Conservation (phyloP, 2,797 vertebrate species). For the Myotis myotis region DNA sequence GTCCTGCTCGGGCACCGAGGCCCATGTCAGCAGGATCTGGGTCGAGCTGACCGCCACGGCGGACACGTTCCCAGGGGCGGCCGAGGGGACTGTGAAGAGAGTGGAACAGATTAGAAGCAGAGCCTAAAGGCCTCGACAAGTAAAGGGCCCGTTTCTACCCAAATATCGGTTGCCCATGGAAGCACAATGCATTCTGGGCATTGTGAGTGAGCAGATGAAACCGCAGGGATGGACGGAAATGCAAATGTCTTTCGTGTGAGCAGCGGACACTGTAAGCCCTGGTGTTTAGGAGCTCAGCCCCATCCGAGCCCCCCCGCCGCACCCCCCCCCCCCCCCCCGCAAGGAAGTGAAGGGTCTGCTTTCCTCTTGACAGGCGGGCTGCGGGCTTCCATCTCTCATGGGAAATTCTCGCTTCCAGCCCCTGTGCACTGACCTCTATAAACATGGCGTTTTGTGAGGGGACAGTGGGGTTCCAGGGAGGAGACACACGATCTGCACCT, state of each 20-base stretch:
- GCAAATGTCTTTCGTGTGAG: slow-evolving; percentile 56
- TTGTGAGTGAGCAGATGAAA: slow-evolving; percentile 14
- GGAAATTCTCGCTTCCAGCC: background rate
- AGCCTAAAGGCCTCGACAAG: background rate
- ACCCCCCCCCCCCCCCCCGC: background rate
- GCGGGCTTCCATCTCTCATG: slow-evolving; percentile 48
- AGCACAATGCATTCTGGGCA: background rate
- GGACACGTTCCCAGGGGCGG: slow-evolving; percentile 91
- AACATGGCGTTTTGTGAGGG: background rate
- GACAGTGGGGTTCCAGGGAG: background rate
- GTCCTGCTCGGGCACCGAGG: slow-evolving; percentile 88
- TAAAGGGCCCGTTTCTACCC: background rate
- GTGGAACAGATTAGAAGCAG: background rate
- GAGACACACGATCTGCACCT: background rate
- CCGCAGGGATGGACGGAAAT: background rate
- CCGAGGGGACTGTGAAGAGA: slow-evolving; percentile 90
- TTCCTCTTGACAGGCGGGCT: slow-evolving; percentile 40
- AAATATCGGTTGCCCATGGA: background rate
- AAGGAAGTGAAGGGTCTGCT: background rate
- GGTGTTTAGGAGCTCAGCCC: slow-evolving; percentile 34
- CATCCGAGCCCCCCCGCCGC: background rate
- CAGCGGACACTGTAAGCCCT: slow-evolving; percentile 32
- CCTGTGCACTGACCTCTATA: background rate
- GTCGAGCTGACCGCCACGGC: slow-evolving; percentile 94
- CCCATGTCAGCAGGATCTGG: slow-evolving; percentile 93